A percentile compares a stretch with the other conserved stretches of the same genome.
Evolutionary conservation across 2,113 vertebrate species (phyloP).

Genomic region (Psephotus haematonotus): DNA sequence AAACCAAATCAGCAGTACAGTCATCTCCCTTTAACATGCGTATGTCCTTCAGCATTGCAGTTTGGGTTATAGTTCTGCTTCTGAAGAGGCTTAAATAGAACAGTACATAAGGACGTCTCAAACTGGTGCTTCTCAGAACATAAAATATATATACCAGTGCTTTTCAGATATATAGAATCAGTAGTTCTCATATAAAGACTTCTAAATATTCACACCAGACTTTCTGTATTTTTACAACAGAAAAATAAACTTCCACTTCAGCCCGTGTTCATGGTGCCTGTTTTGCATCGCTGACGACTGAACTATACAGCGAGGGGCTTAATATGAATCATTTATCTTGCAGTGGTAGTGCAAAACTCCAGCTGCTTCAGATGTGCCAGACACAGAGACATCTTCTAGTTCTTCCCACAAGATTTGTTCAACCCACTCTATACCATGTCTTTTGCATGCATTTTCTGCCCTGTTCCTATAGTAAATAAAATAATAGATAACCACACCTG

Average conservation of each 20-base stretch:
- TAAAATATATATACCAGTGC: background rate
- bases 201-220: background rate
- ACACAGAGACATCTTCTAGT: background rate
- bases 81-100: background rate
- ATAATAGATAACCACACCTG: background rate
- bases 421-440: background rate
- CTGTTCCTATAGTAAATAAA: background rate
- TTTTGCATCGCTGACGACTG: background rate
- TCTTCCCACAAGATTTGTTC: background rate
- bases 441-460: background rate
- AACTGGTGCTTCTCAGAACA: background rate
- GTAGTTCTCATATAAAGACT: background rate
- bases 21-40: background rate
- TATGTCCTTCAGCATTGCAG: background rate
- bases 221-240: background rate
- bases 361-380: background rate
- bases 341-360: background rate
- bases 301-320: background rate
- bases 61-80: background rate
- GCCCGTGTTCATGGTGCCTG: background rate
- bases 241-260: background rate
- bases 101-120: background rate
- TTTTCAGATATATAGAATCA: background rate
- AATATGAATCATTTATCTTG: background rate
- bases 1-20: background rate